These are phyloP conservation scores for Axis porcinus DNA, from an alignment of 2,113 vertebrate genomes.

Conservation along the genomic window DNA sequence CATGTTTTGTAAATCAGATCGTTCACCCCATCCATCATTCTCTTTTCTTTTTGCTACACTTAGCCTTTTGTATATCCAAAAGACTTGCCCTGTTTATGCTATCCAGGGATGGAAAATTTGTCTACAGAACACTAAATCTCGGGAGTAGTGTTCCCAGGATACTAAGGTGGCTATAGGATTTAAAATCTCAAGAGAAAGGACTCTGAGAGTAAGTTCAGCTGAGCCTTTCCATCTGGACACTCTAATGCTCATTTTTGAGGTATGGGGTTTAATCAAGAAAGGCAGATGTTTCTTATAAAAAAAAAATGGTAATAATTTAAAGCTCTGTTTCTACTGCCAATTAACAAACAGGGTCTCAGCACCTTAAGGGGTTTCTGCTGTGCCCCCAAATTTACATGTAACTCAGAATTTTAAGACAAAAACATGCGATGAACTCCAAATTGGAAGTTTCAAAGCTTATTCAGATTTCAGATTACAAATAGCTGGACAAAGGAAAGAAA, in stretches of 20 bases:
- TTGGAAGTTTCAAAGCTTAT: neutral
- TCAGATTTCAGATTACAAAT: slow-evolving; percentile 3
- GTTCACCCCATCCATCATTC: neutral
- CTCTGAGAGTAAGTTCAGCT: neutral
- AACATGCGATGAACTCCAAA: neutral
- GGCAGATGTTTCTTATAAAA: neutral
- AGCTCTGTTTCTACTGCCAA: neutral
- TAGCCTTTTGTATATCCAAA: neutral
- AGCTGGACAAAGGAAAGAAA: neutral
- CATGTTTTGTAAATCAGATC: neutral
- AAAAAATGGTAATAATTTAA: neutral
- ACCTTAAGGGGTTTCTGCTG: neutral
- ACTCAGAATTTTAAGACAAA: slow-evolving; percentile 26
- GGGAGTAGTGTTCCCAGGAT: neutral
- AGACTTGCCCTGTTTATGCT: neutral
- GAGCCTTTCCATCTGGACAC: neutral
- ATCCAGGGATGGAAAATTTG: neutral
- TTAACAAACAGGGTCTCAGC: neutral
- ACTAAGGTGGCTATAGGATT: neutral
- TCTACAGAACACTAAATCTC: neutral
- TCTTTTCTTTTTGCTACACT: neutral
- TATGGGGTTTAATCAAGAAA: neutral
- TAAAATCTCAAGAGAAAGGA: slow-evolving; percentile 15
- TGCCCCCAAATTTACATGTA: neutral
- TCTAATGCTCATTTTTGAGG: neutral